Evolutionary conservation across 2,797 vertebrate species (phyloP), one percentile per base, ranked within the genome.

Genomic region (Geotrypetes seraphini): DNA sequence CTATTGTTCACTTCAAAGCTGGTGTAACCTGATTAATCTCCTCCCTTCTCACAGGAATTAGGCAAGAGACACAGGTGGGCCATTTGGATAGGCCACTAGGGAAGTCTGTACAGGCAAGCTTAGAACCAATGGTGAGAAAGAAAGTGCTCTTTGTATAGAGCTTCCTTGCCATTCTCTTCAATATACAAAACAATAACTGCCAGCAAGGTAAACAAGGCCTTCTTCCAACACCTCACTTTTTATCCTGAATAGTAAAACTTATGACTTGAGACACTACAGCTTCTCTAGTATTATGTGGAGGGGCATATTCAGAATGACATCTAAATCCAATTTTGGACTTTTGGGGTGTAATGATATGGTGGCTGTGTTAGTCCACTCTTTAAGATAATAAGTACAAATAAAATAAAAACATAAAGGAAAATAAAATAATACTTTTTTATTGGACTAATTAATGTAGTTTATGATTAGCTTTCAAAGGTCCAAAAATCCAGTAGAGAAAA

Each of bases 1-100:
- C 40, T 25, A 5, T 46, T 60, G 17, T 60, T 25, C 9, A 18
- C 47, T 56, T 62, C 43, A 41, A 42, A 48, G 24, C 25, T 30
- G 19, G 17, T 3, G 12, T 47, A 56, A 63, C 6, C 25, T 5
- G 28, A 47, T 17, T 39, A 27, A 39, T 16, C 10, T 53, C 35
- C 29, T 28, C 8, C 28, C 34, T 26, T 57, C 25, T 5, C 8
- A 6, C 15, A 33, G 34, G 33, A 39, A 17, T 7, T 38, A 23
- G 32, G 41, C 25, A 23, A 3, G 22, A 35, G 22, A 31, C 16
- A 28, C 28, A 41, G 52, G 36, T 33, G 31, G 21, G 16, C 1
- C 2, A 30, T 16, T 4, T 16, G 13, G 16, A 9, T 19, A 12
- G 16, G 34, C 34, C 30, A 24, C 20, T 48, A 1, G 5, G 40